phyloP scores from a whole-genome alignment of 2,888 invertebrate species.

The Drosophila acutilabella region DNA sequence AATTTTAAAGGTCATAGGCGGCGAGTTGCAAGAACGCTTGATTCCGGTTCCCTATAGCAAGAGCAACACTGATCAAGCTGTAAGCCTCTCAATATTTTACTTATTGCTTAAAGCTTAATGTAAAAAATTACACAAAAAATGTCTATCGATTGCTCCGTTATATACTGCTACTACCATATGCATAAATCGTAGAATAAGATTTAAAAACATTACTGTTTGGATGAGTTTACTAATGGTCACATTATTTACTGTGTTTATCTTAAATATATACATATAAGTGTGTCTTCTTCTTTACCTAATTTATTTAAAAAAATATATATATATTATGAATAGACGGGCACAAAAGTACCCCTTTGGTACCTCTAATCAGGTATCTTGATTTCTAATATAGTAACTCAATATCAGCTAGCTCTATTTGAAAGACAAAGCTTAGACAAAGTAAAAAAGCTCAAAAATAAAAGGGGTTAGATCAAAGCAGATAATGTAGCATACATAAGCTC shows the following conservation, averaged over 20 bases:
- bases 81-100: slow-evolving; percentile 88
- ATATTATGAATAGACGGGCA: too few relatives aligned
- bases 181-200: slow-evolving; percentile 8
- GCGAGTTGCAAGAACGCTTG: slow-evolving; percentile 99
- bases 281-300: too few relatives aligned
- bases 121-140: slow-evolving; percentile 7
- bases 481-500: too few relatives aligned
- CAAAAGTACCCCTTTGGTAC: too few relatives aligned
- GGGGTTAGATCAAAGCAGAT: too few relatives aligned
- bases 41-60: slow-evolving; percentile 99
- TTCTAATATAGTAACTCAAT: too few relatives aligned
- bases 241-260: slow-evolving; percentile 6
- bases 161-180: slow-evolving; percentile 2
- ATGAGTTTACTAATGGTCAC: slow-evolving; percentile 4
- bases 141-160: slow-evolving; percentile 6
- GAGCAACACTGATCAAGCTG: slow-evolving; percentile 99
- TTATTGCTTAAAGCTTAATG: slow-evolving; percentile 41
- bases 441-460: too few relatives aligned
- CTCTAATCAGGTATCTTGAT: too few relatives aligned
- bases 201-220: slow-evolving; percentile 3
- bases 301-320: too few relatives aligned
- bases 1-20: slow-evolving; percentile 98
- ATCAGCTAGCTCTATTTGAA: too few relatives aligned
- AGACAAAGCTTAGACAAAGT: too few relatives aligned
- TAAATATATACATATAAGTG: too few relatives aligned